Base-by-base conservation (phyloP, 2,888 invertebrate species). In the Lasioglossum leucozonium region DNA sequence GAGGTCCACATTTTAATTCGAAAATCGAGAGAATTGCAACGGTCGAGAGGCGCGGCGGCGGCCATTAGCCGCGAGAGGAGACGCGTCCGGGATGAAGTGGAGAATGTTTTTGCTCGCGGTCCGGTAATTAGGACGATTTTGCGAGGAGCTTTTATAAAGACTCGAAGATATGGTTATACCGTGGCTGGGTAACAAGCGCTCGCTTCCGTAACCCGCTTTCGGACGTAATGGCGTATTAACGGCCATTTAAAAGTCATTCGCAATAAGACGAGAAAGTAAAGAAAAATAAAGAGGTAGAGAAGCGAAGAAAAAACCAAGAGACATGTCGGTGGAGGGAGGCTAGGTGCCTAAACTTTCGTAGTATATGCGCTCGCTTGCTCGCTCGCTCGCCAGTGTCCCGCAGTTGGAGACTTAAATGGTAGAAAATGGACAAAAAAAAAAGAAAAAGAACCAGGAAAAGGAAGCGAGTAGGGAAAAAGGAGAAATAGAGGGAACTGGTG, bases 161-260 rank as follows among this genome's bases (percentile, higher is more conserved):
- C 78, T 62, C 22, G 75, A 77, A 73, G 72, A 84, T 86, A 87
- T 81, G 82, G 84, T 86, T 84, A 82, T 84, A 82, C 72, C 40
- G 79, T 58, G 67, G 79, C 75, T 67, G 40, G 67, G 83, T 77
- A 87, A 86, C 34, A 86, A 82, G 18, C 72, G 82, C 81, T 81
- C 87, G 82, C 86, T 90, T n/a, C n/a, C 83, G 85, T 85, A 89
- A 86, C 82, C 69, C 79, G 79, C 84, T 90, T 86, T 86, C 77
- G 81, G 74, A 69, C 81, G 77, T 30, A 88, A 90, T 87, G 85
- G 84, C 55, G 65, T 87, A 86, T 88, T 89, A 87, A 87, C 86
- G 83, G 69, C 77, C 87, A 86, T 87, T 90, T 84, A 85, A 88
- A 88, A 87, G 88, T 89, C 85, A 87, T 87, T 89, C 84, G 81